Conservation (phyloP, 2,888 invertebrate genomes). For the Ectobius pallidus region DNA sequence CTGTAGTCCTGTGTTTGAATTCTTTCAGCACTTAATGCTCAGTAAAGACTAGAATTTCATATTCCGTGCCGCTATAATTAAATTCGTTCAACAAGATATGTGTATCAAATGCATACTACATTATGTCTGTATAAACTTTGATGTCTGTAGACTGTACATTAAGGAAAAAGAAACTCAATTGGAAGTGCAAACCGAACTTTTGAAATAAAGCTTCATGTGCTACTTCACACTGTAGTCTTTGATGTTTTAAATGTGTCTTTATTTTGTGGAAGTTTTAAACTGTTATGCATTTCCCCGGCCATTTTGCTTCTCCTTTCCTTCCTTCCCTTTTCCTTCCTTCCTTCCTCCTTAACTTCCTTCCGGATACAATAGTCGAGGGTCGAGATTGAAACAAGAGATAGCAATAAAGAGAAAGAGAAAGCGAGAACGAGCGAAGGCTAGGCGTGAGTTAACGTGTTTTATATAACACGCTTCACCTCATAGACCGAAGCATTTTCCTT, state of each 20-base stretch:
- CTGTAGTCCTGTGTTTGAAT: too few relatives aligned
- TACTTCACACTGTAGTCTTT: background rate
- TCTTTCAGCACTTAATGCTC: too few relatives aligned
- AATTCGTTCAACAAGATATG: too few relatives aligned
- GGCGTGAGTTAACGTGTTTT: background rate
- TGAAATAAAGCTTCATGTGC: too few relatives aligned
- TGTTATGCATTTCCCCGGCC: conserved; percentile 2
- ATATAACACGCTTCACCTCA: conserved; percentile 5
- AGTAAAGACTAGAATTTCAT: too few relatives aligned
- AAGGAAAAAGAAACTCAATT: too few relatives aligned
- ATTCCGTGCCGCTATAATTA: too few relatives aligned
- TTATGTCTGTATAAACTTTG: too few relatives aligned
- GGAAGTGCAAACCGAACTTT: too few relatives aligned
- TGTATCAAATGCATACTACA: too few relatives aligned
- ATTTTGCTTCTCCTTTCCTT: conserved; percentile 24
- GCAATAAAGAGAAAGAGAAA: conserved; percentile 11
- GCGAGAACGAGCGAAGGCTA: background rate
- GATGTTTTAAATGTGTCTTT: background rate
- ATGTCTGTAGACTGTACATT: too few relatives aligned
- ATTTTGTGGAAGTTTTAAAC: background rate
- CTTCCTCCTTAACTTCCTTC: conserved; percentile 35
- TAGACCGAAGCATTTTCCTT: too few relatives aligned
- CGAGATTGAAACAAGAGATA: conserved; percentile 5
- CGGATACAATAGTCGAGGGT: background rate
- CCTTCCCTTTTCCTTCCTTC: conserved; percentile 36